Evolutionary conservation across 92 coral and sea anemone genomes (phyloP), one percentile per base, ranked within the genome.

Genomic region (Heliopora coerulea): DNA sequence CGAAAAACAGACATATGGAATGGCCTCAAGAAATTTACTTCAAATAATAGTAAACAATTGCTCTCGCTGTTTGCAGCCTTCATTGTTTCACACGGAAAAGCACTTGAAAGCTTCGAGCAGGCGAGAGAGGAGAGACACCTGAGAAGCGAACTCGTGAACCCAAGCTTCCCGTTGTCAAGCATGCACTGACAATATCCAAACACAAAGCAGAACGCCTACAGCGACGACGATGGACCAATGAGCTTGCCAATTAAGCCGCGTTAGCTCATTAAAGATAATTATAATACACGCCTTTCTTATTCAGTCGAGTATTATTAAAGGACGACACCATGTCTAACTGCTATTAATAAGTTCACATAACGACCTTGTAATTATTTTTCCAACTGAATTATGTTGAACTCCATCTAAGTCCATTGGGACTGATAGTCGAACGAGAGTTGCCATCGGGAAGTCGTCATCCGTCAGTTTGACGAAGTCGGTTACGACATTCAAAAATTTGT

Each of bases 241-340:
- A 54, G 24, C 57, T 56, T 12, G 62, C 24, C 32, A 35, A 70
- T 54, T 70, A 70, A 70, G 30, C 77, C 77, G 63, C 49, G 77
- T 70, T 52, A 70, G 77, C 77, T 70, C 77, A 70, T 70, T 70
- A 70, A 70, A 27, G 21, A 33, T 70, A 70, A 70, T 70, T 70
- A 70, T 2, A 42, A 54, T 30, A 54, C 77, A 70, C 77, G 77
- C 77, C 77, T 70, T 70, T 14, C 77, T 52, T 50, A 67, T 70
- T 34, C 48, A 52, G 33, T 70, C 44, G 58, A 70, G 77, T 70
- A 70, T 67, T 67, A 67, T 67, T 67, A 44, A 49, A 67, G 13
- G 58, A 27, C 77, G 77, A 49, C 77, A 52, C 10, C 29, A 20
- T 70, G 77, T 70, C 77, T 70, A 70, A 67, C 37, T 41, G 30